These are phyloP conservation scores for Natator depressus DNA, from an alignment of 2,113 vertebrate species.

Conservation along the genomic window DNA sequence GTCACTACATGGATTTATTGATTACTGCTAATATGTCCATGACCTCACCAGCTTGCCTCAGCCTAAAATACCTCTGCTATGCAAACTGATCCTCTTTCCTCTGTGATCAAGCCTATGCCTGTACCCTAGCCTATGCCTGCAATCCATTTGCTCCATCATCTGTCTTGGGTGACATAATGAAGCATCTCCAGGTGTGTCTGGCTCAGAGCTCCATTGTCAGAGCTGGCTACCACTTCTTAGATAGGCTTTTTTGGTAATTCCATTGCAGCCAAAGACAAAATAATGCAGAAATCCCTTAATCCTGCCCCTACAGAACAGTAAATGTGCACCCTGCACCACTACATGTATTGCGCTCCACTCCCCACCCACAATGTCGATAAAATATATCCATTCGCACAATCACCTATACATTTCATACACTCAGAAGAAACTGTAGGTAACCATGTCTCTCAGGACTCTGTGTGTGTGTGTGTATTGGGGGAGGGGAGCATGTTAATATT, in stretches of 20 bases:
- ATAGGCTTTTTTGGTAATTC: neutral
- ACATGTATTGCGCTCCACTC: neutral
- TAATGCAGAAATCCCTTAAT: neutral
- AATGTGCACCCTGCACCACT: neutral
- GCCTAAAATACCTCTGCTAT: neutral
- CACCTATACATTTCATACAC: no score
- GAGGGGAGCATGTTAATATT: neutral
- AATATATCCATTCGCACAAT: no score
- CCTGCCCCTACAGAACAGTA: neutral
- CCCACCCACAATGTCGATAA: no score
- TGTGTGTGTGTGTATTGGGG: no score
- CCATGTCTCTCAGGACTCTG: no score
- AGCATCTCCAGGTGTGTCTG: neutral
- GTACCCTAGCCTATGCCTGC: accelerated
- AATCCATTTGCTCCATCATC: neutral
- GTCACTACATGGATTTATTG: neutral
- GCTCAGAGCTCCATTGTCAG: neutral
- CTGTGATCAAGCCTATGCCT: neutral
- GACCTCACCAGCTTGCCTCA: neutral
- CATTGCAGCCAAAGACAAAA: neutral
- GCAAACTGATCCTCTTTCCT: accelerated
- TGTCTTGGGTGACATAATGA: neutral
- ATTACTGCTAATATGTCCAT: neutral
- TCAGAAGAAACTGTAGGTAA: neutral
- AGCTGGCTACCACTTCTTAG: neutral